Evolutionary conservation across 2,888 invertebrate genomes (phyloP).

Genomic region (Odontocerum albicorne): DNA sequence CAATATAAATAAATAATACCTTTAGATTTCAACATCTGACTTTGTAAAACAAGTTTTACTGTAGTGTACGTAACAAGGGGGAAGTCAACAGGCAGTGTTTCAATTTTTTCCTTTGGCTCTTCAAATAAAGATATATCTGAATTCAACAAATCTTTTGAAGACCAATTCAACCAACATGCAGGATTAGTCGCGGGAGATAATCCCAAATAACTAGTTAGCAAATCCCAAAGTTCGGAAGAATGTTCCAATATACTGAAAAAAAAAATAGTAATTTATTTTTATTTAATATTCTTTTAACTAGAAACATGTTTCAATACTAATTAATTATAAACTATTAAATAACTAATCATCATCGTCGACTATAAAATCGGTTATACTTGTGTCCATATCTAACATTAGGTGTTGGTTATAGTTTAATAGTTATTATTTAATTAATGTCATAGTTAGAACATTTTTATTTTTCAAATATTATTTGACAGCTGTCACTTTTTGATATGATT

Average conservation of each 20-base stretch:
- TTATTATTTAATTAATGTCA: too few relatives aligned
- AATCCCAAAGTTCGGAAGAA: constrained; percentile 29
- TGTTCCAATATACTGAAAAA: constrained; percentile 27
- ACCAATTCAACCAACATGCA: constrained; percentile 22
- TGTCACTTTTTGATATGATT: too few relatives aligned
- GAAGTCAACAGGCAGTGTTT: constrained; percentile 24
- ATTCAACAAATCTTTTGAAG: constrained; percentile 5
- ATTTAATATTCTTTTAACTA: too few relatives aligned
- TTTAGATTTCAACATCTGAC: background rate
- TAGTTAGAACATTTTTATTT: too few relatives aligned
- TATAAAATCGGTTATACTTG: too few relatives aligned
- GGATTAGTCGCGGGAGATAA: constrained; percentile 22
- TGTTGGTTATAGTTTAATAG: too few relatives aligned
- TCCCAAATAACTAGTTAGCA: constrained; percentile 20
- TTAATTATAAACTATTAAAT: too few relatives aligned
- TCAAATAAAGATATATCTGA: constrained; percentile 6
- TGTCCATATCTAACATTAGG: too few relatives aligned
- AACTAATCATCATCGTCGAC: too few relatives aligned
- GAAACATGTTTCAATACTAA: too few relatives aligned
- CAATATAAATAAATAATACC: background rate
- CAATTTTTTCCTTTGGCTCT: constrained; percentile 13
- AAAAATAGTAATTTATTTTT: constrained; percentile 11
- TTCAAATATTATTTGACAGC: too few relatives aligned
- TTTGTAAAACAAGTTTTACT: constrained; percentile 22
- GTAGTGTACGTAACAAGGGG: constrained; percentile 28